Evolutionary conservation across 2,113 vertebrate genomes (phyloP).

Genomic region (Anolis carolinensis): DNA sequence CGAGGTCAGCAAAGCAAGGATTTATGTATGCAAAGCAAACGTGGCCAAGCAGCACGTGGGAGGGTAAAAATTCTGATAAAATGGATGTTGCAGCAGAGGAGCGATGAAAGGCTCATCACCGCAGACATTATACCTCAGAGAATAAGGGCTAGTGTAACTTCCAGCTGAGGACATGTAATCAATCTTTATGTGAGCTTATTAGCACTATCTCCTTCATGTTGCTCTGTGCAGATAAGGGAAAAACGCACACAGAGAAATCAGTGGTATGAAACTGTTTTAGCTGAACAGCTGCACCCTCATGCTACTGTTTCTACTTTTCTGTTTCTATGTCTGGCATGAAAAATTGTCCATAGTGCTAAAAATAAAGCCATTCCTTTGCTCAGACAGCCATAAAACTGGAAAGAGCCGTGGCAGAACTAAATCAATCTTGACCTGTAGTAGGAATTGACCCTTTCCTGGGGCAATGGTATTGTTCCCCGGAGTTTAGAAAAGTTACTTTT

Average conservation of each 20-base stretch:
- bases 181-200: constrained; percentile 64
- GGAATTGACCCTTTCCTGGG: not conserved
- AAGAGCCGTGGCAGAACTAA: constrained; percentile 10
- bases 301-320: constrained; percentile 1
- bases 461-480: too few species aligned
- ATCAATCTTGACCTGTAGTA: accelerated
- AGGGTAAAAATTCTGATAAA: constrained; percentile 56
- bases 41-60: constrained; percentile 11
- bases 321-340: constrained; percentile 7
- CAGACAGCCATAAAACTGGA: not conserved
- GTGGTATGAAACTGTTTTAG: not conserved
- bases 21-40: constrained; percentile 47
- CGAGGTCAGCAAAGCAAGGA: not conserved
- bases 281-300: constrained; percentile 29
- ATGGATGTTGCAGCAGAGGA: constrained; percentile 53
- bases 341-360: not conserved
- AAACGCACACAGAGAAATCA: constrained; percentile 5
- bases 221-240: constrained; percentile 42
- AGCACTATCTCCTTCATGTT: constrained; percentile 66
- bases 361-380: not conserved
- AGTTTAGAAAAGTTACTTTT: too few species aligned
- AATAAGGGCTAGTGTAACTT: constrained; percentile 65
- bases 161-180: constrained; percentile 69
- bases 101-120: constrained; percentile 58
- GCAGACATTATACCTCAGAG: constrained; percentile 61